Conservation (phyloP, 35 echinoderm and acorn worm genomes). For the Acanthaster planci region DNA sequence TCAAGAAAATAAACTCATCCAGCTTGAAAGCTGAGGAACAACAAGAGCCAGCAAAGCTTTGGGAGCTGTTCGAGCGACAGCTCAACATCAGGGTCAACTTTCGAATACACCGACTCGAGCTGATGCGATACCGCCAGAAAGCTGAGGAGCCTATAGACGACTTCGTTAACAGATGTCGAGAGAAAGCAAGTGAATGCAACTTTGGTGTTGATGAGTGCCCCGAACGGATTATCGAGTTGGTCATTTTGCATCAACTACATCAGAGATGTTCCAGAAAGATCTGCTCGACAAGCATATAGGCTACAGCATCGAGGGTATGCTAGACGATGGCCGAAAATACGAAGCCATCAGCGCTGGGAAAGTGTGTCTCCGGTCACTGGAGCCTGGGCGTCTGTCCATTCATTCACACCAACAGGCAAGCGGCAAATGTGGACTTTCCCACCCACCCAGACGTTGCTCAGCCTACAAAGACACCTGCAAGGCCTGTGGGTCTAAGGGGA, state of each 20-base stretch:
- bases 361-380: slow-evolving; percentile 34
- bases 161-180: slow-evolving; percentile 53
- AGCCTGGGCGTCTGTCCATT: neutral
- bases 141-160: slow-evolving; percentile 30
- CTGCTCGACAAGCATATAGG: slow-evolving; percentile 36
- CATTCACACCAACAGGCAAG: slow-evolving; percentile 20
- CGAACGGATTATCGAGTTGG: slow-evolving; percentile 46
- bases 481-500: slow-evolving; percentile 37
- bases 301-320: neutral
- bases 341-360: slow-evolving; percentile 50
- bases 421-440: slow-evolving; percentile 50
- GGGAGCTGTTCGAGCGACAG: slow-evolving; percentile 28
- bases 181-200: slow-evolving; percentile 40
- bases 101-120: slow-evolving; percentile 42
- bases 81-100: slow-evolving; percentile 39
- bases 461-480: slow-evolving; percentile 58
- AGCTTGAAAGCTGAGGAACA: slow-evolving; percentile 28
- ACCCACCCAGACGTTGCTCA: slow-evolving; percentile 50
- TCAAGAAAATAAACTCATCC: slow-evolving; percentile 45
- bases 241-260: slow-evolving; percentile 38
- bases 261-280: slow-evolving; percentile 33
- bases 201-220: slow-evolving; percentile 26
- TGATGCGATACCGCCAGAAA: slow-evolving; percentile 39
- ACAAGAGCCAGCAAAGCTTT: slow-evolving; percentile 41
- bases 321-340: slow-evolving; percentile 38